These are phyloP conservation scores for Lophura nycthemera DNA, from an alignment of 2,113 vertebrate species.

Conservation along the genomic window DNA sequence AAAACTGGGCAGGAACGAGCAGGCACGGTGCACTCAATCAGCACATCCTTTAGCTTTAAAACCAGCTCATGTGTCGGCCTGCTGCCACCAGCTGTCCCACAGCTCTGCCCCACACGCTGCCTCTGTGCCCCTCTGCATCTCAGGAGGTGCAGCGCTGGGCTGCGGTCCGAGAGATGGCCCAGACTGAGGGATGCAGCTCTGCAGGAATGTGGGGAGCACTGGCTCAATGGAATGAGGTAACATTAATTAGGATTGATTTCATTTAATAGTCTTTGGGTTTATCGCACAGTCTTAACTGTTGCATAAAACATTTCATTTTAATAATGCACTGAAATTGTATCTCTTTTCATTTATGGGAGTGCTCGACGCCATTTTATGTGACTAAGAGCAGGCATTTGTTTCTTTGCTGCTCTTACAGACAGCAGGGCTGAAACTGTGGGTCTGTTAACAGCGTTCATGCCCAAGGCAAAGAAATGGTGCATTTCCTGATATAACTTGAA, in stretches of 20 bases:
- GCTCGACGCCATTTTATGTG: not conserved
- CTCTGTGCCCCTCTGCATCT: too few species aligned
- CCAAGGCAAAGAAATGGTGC: rapidly evolving
- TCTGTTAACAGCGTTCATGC: rapidly evolving
- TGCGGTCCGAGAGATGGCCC: not conserved
- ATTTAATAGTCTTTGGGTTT: not conserved
- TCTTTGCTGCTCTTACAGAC: not conserved
- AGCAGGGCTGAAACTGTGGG: not conserved
- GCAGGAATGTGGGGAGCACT: rapidly evolving
- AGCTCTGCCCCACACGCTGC: not conserved
- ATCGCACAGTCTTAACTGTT: not conserved
- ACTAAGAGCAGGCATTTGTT: not conserved
- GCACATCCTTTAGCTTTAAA: not conserved
- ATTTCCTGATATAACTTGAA: not conserved
- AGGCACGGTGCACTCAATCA: not conserved
- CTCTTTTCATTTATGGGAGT: not conserved
- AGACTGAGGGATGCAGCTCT: not conserved
- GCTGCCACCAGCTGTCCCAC: not conserved
- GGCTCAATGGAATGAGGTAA: not conserved
- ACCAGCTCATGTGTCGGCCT: not conserved
- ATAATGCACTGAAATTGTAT: not conserved
- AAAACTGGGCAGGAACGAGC: too few species aligned
- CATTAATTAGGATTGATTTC: not conserved
- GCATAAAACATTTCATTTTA: slow-evolving; percentile 23
- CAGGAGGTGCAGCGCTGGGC: not conserved